phyloP scores from a whole-genome alignment of 2,113 vertebrate species.

The Eptatretus burgeri region DNA sequence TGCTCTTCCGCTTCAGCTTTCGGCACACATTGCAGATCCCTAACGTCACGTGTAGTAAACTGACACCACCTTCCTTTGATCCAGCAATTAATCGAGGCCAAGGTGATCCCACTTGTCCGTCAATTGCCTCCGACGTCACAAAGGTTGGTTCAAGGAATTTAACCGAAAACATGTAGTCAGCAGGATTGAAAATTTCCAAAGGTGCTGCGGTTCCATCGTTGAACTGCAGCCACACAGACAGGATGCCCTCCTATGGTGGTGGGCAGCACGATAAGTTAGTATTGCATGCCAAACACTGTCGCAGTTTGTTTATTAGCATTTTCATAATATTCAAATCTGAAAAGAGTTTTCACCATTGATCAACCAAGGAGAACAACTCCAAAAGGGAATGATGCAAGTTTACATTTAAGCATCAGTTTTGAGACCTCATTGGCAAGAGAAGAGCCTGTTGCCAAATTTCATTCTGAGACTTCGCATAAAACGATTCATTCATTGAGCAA shows the following conservation, averaged over 20 bases:
- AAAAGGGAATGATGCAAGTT: too few relatives aligned
- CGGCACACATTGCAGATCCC: slow-evolving; percentile 73
- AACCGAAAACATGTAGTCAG: slow-evolving; percentile 70
- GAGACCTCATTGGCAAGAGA: too few relatives aligned
- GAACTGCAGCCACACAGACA: slow-evolving; percentile 77
- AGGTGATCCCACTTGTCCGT: slow-evolving; percentile 34
- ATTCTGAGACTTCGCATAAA: too few relatives aligned
- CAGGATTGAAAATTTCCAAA: slow-evolving; percentile 53
- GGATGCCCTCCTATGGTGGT: slow-evolving; percentile 37
- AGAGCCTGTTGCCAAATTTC: too few relatives aligned
- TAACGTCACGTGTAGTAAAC: slow-evolving; percentile 43
- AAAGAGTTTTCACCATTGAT: too few relatives aligned
- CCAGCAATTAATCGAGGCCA: slow-evolving; percentile 50
- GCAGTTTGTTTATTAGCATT: too few relatives aligned
- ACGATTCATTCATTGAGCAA: too few relatives aligned
- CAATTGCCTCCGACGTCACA: slow-evolving; percentile 20
- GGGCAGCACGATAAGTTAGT: too few relatives aligned
- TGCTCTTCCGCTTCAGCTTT: slow-evolving; percentile 78
- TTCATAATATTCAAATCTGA: too few relatives aligned
- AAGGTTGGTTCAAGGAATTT: slow-evolving; percentile 47
- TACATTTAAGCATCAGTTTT: too few relatives aligned
- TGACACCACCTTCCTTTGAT: slow-evolving; percentile 35
- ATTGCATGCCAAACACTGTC: too few relatives aligned
- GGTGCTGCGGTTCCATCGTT: slow-evolving; percentile 60
- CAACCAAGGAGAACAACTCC: too few relatives aligned